Evolutionary conservation across 2,113 vertebrate genomes (phyloP), one percentile per base, ranked within the genome.

Genomic region (Ceyx cyanopectus): DNA sequence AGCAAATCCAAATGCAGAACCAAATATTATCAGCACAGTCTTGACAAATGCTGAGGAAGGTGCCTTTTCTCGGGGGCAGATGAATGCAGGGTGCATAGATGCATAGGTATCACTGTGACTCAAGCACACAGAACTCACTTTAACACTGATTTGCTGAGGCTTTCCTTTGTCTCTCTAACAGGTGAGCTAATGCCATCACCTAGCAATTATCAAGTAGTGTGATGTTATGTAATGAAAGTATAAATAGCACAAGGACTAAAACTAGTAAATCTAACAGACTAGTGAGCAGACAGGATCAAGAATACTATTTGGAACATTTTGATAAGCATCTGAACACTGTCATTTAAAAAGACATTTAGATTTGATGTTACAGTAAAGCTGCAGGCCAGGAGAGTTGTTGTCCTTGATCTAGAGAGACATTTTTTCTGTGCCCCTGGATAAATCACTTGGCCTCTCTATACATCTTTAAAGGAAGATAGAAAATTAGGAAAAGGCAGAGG

Each of bases 211-310:
- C 93, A 86, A 76, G 40, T 29, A 87, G 89, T 87, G 73, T 90
- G 93, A 78, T 67, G 81, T 95, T 97, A 93, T 90, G 69, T 96
- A 97, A 97, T 95, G 81, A 32, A 88, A 89, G 89, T 95, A 97
- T 94, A 95, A 95, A 96, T 95, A 96, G 85, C 87, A 77, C 5
- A 1, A 73, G 77, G 66, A 79, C 81, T 94, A 75, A 81, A 92
- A 84, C 94, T 81, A 85, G 85, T 89, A 87, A 95, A 90, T 70
- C 68, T 92, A 78, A 86, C 77, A 94, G 94, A 76, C 82, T 87
- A 87, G 54, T 0, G 5, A 95, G 82, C 85, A 95, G 95, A 93
- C 80, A 58, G 67, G 82, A 93, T 80, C 62, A 85, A 72, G n/a
- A 85, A 37, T 89, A 78, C 61, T 81, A 9, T 91, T 80, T 92